Base-by-base conservation (phyloP, 2,797 vertebrate genomes). In the Silurus aristotelis region DNA sequence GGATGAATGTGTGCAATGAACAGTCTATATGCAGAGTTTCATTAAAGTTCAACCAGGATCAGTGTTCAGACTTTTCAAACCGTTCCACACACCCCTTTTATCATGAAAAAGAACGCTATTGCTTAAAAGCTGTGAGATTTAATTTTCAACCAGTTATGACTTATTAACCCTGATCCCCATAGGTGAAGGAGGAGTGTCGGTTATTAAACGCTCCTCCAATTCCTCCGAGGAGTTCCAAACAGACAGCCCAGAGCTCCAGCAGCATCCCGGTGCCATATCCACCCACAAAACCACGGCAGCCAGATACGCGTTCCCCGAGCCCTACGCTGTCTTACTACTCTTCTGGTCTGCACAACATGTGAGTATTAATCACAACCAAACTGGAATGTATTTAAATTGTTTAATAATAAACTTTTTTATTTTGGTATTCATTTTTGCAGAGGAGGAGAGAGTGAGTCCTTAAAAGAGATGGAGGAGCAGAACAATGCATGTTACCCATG, bases 241-340 rank as follows among this genome's bases (percentile, higher is more conserved):
- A 94, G 89, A 90, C 90, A 86, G 88, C 89, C 0, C 86, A 94
- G 0, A 91, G 93, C 79, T 96, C 97, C 85, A 90, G 93, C 90
- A 96, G 94, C 67, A 94, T 96, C 8, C 96, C 97, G 86, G 92
- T 97, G 90, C 95, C 95, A 87, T 93, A 94, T 87, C 95, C 95
- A 64, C 91, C 93, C 0, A 92, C 79, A 89, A 96, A 96, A 88
- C 91, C 94, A 22, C 93, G 94, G 6, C 96, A 97, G 58, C 96
- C 95, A 68, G 97, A 98, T 89, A 96, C 97, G 0, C 96, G 97
- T 22, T 97, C 97, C 89, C 98, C 97, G 48, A 99, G 98, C 93
- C 98, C 98, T 48, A 99, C 98, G 9, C 94, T 99, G 78, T 99
- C 98, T 81, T 99, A 99, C 91, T 99, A 99, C 88, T 99, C 98